Evolutionary conservation across 1,140 invertebrate species (phyloP).

Genomic region (Ceratosolen fusciceps): DNA sequence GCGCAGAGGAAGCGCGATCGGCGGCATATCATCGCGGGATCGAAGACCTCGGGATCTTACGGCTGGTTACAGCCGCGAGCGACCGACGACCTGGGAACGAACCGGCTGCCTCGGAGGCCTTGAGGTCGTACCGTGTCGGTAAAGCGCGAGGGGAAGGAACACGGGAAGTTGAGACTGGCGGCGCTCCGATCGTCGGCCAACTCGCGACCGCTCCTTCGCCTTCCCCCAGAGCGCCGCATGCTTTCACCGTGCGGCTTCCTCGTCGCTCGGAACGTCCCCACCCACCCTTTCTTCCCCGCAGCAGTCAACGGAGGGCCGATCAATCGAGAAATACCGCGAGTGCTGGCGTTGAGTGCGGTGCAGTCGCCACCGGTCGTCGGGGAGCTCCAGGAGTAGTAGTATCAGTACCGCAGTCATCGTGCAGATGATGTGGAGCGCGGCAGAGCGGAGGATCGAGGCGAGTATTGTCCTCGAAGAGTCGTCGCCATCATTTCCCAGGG

Average conservation of each 20-base stretch:
- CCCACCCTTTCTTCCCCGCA: too few relatives aligned
- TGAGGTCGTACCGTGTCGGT: not conserved
- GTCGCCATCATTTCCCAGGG: not conserved
- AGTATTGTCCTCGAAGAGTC: not conserved
- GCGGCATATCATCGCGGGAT: slow-evolving; percentile 9
- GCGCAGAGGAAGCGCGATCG: not conserved
- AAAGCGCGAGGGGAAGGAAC: not conserved
- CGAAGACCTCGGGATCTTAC: slow-evolving; percentile 10
- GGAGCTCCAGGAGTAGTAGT: not conserved
- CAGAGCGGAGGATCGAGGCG: not conserved
- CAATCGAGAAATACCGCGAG: slow-evolving; percentile 10
- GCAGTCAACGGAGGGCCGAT: not conserved
- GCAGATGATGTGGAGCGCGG: not conserved
- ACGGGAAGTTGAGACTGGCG: not conserved
- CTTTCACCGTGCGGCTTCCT: not conserved
- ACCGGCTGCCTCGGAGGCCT: not conserved
- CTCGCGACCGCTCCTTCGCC: not conserved
- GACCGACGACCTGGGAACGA: not conserved
- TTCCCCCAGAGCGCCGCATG: not conserved
- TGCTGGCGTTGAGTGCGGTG: not conserved
- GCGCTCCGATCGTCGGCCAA: not conserved
- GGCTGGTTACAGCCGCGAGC: not conserved
- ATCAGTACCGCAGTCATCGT: not conserved
- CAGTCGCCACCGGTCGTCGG: not conserved
- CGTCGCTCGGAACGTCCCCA: not conserved